Percentiles rank a stretch among this genome's conserved stretches.
These are phyloP conservation scores for Drosophila obscura DNA, from an alignment of 1,140 invertebrate genomes.

Conservation along the genomic window DNA sequence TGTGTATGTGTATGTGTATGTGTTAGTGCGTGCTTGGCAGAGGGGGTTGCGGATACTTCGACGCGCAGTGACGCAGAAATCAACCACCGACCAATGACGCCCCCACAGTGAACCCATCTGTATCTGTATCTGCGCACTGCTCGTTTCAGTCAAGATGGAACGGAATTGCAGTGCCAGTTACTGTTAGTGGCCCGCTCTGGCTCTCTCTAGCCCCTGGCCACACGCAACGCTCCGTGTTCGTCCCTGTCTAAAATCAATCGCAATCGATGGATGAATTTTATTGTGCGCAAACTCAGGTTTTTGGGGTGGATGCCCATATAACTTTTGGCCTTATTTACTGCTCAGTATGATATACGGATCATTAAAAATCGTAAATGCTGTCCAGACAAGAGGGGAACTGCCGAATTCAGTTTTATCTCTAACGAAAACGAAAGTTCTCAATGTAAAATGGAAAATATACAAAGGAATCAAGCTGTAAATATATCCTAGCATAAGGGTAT, in stretches of 20 bases:
- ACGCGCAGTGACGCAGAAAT: constrained; percentile 33
- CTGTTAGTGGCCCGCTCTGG: not conserved
- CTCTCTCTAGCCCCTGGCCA: not conserved
- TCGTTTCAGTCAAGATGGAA: constrained; percentile 4
- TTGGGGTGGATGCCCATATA: constrained; percentile 20
- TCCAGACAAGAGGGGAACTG: constrained; percentile 22
- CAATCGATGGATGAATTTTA: constrained; percentile 54
- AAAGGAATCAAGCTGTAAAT: not conserved
- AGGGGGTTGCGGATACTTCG: constrained; percentile 56
- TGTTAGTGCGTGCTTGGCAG: not conserved
- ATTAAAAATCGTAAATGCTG: constrained; percentile 10
- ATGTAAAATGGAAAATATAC: not conserved
- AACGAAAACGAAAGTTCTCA: constrained; percentile 40
- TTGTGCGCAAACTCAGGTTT: constrained; percentile 66
- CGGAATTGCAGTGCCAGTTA: constrained; percentile 38
- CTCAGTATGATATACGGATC: constrained; percentile 1
- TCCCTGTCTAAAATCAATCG: constrained; percentile 59
- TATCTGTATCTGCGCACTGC: constrained; percentile 52
- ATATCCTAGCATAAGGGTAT: too few relatives aligned
- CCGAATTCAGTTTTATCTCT: constrained; percentile 31
- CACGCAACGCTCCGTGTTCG: not conserved
- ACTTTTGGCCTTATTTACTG: constrained; percentile 22
- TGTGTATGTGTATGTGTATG: constrained; percentile 2
- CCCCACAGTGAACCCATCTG: constrained; percentile 14
- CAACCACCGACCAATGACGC: constrained; percentile 58